Evolutionary conservation across 1,140 invertebrate genomes (phyloP).

Genomic region (Ruditapes philippinarum): DNA sequence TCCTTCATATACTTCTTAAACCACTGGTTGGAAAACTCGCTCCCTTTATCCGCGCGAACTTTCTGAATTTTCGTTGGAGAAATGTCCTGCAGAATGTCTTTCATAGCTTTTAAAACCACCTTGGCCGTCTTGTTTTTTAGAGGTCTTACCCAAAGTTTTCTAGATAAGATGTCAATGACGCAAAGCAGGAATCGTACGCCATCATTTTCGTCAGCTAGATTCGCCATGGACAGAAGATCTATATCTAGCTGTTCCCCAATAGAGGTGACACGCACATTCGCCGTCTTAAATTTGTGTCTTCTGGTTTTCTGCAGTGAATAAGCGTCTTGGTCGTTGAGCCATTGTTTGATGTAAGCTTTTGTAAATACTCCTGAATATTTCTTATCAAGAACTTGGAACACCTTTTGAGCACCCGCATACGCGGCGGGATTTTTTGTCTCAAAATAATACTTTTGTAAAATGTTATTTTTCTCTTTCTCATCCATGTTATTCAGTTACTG

Average conservation of each 20-base stretch:
- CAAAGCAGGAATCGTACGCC: slow-evolving; percentile 63
- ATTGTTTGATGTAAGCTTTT: slow-evolving; percentile 22
- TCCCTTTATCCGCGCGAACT: slow-evolving; percentile 66
- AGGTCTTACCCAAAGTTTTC: slow-evolving; percentile 62
- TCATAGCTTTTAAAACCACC: slow-evolving; percentile 66
- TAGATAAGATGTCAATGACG: slow-evolving; percentile 63
- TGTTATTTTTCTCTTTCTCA: neutral
- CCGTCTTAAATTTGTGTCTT: slow-evolving; percentile 46
- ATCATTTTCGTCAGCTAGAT: slow-evolving; percentile 55
- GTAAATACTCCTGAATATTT: slow-evolving; percentile 49
- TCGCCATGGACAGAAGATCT: slow-evolving; percentile 65
- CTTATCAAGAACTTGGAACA: slow-evolving; percentile 13
- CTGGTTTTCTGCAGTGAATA: slow-evolving; percentile 38
- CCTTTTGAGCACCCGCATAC: slow-evolving; percentile 20
- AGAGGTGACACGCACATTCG: slow-evolving; percentile 37
- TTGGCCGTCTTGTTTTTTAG: slow-evolving; percentile 67
- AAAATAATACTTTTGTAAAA: slow-evolving; percentile 47
- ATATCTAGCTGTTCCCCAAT: slow-evolving; percentile 58
- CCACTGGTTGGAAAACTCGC: slow-evolving; percentile 61
- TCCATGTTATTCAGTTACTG: slow-evolving; percentile 3
- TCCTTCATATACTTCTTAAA: slow-evolving; percentile 61
- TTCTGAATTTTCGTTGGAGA: slow-evolving; percentile 45
- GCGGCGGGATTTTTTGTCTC: slow-evolving; percentile 28
- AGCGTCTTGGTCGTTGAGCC: slow-evolving; percentile 62
- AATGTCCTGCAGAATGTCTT: slow-evolving; percentile 49